Evolutionary conservation across 2,888 invertebrate species (phyloP).

Genomic region (Caprella mutica): DNA sequence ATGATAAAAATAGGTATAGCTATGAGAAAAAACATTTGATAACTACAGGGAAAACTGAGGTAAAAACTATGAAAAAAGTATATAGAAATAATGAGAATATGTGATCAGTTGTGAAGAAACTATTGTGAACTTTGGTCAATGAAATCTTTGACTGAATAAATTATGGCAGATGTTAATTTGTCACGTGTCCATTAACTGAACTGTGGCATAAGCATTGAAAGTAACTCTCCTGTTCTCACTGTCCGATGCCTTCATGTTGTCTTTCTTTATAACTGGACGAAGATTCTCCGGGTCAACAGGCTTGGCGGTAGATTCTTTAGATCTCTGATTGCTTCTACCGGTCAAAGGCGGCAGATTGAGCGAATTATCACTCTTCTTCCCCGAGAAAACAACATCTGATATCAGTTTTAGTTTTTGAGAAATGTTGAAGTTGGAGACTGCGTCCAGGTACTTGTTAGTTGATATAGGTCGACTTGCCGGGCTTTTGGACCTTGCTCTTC

Average conservation of each 20-base stretch:
- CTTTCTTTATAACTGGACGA: slow-evolving; percentile 31
- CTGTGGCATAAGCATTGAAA: slow-evolving; percentile 33
- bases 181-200: slow-evolving; percentile 32
- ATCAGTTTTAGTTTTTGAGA: slow-evolving; percentile 23
- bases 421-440: slow-evolving; percentile 22
- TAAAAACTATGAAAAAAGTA: no score
- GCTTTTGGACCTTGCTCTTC: slow-evolving; percentile 34
- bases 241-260: slow-evolving; percentile 11
- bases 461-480: slow-evolving; percentile 30
- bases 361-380: neutral
- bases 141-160: no score
- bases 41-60: no score
- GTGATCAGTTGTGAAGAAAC: no score
- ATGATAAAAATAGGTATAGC: no score
- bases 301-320: neutral
- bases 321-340: neutral
- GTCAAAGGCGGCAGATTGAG: neutral
- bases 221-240: slow-evolving; percentile 25
- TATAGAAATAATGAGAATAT: no score
- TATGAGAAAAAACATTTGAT: no score
- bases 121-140: no score
- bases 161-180: no score
- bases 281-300: slow-evolving; percentile 10
- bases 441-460: slow-evolving; percentile 20
- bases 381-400: slow-evolving; percentile 24